These are phyloP conservation scores for Celastrina argiolus DNA, from an alignment of 2,888 invertebrate genomes.

Conservation along the genomic window DNA sequence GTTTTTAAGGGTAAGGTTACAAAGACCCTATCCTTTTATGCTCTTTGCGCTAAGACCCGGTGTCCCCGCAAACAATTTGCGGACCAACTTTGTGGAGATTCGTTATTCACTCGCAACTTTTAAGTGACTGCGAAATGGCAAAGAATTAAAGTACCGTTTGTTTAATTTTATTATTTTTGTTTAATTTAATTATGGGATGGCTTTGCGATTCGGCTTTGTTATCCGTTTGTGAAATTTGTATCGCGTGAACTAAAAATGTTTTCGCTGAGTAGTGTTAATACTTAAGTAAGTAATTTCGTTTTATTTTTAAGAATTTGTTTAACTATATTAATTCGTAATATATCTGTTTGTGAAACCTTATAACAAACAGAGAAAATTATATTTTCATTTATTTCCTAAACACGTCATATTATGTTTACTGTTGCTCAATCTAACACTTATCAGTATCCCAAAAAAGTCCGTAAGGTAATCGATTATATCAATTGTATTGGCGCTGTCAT, in stretches of 20 bases:
- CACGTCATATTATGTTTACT: too few relatives aligned
- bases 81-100: slow-evolving; percentile 68
- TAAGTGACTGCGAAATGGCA: slow-evolving; percentile 74
- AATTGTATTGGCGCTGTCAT: too few relatives aligned
- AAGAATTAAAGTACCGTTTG: slow-evolving; percentile 61
- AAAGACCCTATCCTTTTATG: slow-evolving; percentile 48
- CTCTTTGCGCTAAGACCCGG: slow-evolving; percentile 58
- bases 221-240: neutral
- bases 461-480: too few relatives aligned
- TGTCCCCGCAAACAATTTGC: slow-evolving; percentile 70
- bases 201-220: neutral
- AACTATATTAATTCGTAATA: neutral
- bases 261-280: neutral
- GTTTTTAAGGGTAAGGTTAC: slow-evolving; percentile 35
- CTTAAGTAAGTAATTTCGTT: neutral
- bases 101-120: slow-evolving; percentile 76
- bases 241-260: neutral
- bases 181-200: slow-evolving; percentile 6
- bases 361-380: neutral
- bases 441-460: too few relatives aligned
- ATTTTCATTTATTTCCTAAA: neutral
- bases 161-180: slow-evolving; percentile 17
- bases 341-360: neutral
- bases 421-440: too few relatives aligned
- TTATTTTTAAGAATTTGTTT: neutral